A percentile compares a stretch with the other conserved stretches of the same genome.
Evolutionary conservation across 2,797 vertebrate genomes (phyloP).

Genomic region (Neosalanx taihuensis): DNA sequence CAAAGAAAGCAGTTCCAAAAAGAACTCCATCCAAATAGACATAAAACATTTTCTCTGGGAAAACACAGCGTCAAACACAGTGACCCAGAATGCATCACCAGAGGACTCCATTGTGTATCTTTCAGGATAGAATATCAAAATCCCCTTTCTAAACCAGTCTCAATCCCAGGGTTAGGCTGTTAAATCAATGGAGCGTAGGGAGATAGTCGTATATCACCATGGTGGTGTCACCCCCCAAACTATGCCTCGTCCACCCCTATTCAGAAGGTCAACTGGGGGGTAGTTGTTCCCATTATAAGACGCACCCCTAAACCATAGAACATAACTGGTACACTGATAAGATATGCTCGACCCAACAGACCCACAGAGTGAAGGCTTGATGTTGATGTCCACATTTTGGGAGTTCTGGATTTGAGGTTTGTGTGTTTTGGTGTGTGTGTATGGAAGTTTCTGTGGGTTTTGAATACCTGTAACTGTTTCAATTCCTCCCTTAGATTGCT

Average conservation of each 20-base stretch:
- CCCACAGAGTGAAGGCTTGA: too few species aligned
- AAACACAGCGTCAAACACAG: background rate
- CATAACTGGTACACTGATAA: background rate
- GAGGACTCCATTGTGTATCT: conserved; percentile 5
- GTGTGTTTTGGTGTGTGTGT: background rate
- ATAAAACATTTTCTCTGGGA: background rate
- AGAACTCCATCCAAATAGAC: background rate
- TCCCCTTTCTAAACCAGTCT: conserved; percentile 56
- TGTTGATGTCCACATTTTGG: too few species aligned
- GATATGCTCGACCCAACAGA: too few species aligned
- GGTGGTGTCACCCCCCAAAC: conserved; percentile 48
- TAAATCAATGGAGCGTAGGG: conserved; percentile 57
- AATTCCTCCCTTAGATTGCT: conserved; percentile 87
- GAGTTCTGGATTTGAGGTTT: background rate
- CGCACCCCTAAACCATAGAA: background rate
- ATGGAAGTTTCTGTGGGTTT: conserved; percentile 11
- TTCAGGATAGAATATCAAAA: conserved; percentile 70
- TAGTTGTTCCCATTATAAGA: conserved; percentile 26
- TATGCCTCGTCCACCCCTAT: conserved; percentile 27
- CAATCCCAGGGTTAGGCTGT: conserved; percentile 53
- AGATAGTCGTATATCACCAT: conserved; percentile 59
- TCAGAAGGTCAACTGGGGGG: conserved; percentile 30
- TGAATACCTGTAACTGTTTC: conserved; percentile 85
- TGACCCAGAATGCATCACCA: background rate
- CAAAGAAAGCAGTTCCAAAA: background rate